phyloP scores from a whole-genome alignment of 2,797 vertebrate genomes.

The Enteromius anoplus region DNA sequence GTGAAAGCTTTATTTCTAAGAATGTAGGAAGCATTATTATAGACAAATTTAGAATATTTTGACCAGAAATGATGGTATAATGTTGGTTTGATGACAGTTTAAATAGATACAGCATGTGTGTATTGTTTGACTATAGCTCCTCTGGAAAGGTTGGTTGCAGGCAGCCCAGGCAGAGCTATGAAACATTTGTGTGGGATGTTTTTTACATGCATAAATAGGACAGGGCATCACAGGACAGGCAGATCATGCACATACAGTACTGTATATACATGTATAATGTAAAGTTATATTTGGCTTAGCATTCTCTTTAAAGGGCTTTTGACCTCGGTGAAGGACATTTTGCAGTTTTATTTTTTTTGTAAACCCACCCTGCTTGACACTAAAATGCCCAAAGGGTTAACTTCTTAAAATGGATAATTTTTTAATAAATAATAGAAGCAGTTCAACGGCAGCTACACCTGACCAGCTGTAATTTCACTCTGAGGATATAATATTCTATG shows the following conservation, averaged over 20 bases:
- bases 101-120: not conserved
- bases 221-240: not conserved
- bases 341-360: slow-evolving; percentile 7
- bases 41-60: not conserved
- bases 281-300: not conserved
- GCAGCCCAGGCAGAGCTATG: not conserved
- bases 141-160: slow-evolving; percentile 8
- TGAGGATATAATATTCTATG: slow-evolving; percentile 5
- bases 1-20: too few species aligned
- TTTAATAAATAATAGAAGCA: not conserved
- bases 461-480: slow-evolving; percentile 2
- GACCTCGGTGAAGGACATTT: slow-evolving; percentile 12
- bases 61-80: not conserved
- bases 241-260: not conserved
- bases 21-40: not conserved
- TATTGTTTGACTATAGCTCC: not conserved
- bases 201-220: not conserved
- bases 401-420: slow-evolving; percentile 1
- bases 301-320: not conserved
- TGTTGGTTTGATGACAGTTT: not conserved
- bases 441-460: slow-evolving; percentile 17
- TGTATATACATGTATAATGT: not conserved
- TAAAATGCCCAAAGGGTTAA: slow-evolving; percentile 16
- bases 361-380: not conserved
- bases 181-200: not conserved